Evolutionary conservation across 2,797 vertebrate species (phyloP).

Genomic region (Leuciscus waleckii): DNA sequence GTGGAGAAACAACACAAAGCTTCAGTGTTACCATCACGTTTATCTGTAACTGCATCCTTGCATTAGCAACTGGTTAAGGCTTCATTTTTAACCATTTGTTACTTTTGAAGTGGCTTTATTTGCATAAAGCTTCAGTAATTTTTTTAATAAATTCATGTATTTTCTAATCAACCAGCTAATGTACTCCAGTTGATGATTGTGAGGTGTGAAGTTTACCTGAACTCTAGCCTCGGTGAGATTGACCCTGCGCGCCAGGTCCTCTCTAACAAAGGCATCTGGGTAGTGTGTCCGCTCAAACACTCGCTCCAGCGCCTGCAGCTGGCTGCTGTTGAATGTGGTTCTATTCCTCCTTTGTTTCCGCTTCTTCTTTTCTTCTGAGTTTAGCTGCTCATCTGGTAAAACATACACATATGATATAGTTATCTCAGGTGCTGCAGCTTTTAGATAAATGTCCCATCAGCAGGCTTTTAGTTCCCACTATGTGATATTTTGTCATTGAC

Average conservation of each 20-base stretch:
- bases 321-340: slow-evolving; percentile 98
- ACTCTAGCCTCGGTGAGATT: slow-evolving; percentile 98
- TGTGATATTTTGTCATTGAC: background rate
- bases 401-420: slow-evolving; percentile 9
- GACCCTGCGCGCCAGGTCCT: slow-evolving; percentile 95
- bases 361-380: slow-evolving; percentile 98
- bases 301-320: slow-evolving; percentile 95
- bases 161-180: background rate
- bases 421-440: slow-evolving; percentile 6
- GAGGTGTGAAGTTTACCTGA: slow-evolving; percentile 80
- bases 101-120: background rate
- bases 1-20: background rate
- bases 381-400: slow-evolving; percentile 89
- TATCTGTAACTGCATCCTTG: slow-evolving; percentile 9
- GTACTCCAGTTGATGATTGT: background rate
- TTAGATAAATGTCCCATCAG: background rate
- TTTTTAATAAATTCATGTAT: background rate
- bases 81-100: background rate
- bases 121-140: background rate
- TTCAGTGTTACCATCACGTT: background rate
- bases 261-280: slow-evolving; percentile 95
- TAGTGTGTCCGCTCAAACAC: slow-evolving; percentile 98
- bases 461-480: background rate
- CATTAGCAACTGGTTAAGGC: slow-evolving; percentile 5
- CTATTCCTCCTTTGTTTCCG: slow-evolving; percentile 96